Evolutionary conservation across 2,888 invertebrate genomes (phyloP).

Genomic region (Sepioteuthis lessoniana): DNA sequence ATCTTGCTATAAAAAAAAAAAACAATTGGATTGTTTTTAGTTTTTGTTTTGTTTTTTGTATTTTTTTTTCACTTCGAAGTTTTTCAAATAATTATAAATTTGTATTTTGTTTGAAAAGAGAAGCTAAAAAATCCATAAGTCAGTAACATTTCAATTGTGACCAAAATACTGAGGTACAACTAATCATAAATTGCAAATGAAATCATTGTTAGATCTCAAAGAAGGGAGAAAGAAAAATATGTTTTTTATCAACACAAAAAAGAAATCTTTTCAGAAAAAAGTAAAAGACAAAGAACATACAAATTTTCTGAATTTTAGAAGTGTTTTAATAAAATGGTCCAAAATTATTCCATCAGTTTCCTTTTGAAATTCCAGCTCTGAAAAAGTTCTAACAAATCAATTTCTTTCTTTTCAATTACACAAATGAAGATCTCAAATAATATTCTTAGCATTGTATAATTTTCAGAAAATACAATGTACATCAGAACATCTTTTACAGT

Average conservation of each 20-base stretch:
- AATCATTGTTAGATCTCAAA: neutral
- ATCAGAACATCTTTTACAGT: neutral
- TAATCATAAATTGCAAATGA: neutral
- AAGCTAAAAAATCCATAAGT: neutral
- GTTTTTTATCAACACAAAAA: neutral
- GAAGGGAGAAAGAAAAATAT: neutral
- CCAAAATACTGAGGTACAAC: neutral
- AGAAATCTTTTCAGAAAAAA: neutral
- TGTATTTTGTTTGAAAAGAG: neutral
- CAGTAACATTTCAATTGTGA: conserved; percentile 33
- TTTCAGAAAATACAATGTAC: conserved; percentile 4
- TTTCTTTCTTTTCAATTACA: neutral
- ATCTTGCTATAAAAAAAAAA: neutral
- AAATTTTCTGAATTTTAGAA: neutral
- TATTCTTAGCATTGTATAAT: neutral
- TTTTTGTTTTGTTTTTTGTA: too few species aligned
- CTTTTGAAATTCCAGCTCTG: neutral
- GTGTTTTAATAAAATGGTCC: neutral
- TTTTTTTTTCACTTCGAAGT: neutral
- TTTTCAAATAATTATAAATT: neutral
- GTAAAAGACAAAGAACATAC: neutral
- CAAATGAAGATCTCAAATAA: neutral
- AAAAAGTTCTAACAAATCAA: neutral
- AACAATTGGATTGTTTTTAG: neutral
- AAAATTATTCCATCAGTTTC: neutral